Percentiles rank a stretch among this genome's conserved stretches.
Conservation (phyloP, 1,140 invertebrate genomes). For the Drosophila neocordata region DNA sequence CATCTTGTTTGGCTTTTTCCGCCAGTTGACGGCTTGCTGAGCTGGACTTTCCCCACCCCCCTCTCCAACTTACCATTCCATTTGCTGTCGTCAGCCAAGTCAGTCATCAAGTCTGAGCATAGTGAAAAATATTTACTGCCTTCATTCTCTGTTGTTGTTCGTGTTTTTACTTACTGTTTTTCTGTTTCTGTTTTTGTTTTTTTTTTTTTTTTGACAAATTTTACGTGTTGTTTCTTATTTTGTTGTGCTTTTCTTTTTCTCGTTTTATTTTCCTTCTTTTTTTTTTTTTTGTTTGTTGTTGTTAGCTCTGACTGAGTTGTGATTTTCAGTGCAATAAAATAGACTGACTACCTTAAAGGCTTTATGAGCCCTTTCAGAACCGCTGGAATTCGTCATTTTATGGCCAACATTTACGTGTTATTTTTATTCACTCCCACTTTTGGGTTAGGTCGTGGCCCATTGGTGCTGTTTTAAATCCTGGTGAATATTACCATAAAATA, state of each 20-base stretch:
- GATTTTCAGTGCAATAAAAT: slow-evolving; percentile 76
- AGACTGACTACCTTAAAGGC: slow-evolving; percentile 76
- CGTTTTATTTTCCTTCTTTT: no score
- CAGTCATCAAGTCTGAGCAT: slow-evolving; percentile 55
- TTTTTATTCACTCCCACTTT: slow-evolving; percentile 66
- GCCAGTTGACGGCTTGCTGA: slow-evolving; percentile 50
- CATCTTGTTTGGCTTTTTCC: slow-evolving; percentile 61
- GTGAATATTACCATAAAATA: slow-evolving; percentile 70
- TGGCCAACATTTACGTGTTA: slow-evolving; percentile 43
- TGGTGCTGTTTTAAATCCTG: slow-evolving; percentile 13
- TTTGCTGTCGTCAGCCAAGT: slow-evolving; percentile 52
- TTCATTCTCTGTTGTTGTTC: slow-evolving; percentile 2
- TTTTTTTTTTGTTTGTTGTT: background rate
- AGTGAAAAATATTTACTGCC: slow-evolving; percentile 71
- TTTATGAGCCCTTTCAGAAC: slow-evolving; percentile 45
- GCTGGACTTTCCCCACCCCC: slow-evolving; percentile 41
- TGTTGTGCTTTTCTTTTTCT: slow-evolving; percentile 28
- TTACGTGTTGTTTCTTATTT: slow-evolving; percentile 68
- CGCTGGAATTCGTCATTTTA: slow-evolving; percentile 73
- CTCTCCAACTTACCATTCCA: background rate
- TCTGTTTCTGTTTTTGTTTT: slow-evolving; percentile 10
- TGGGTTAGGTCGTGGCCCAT: slow-evolving; percentile 19
- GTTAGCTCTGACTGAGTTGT: slow-evolving; percentile 49
- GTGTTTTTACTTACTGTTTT: slow-evolving; percentile 28
- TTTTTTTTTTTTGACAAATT: slow-evolving; percentile 57